Conservation (phyloP, 23 tunicate species). For the Halocynthia roretzi region DNA sequence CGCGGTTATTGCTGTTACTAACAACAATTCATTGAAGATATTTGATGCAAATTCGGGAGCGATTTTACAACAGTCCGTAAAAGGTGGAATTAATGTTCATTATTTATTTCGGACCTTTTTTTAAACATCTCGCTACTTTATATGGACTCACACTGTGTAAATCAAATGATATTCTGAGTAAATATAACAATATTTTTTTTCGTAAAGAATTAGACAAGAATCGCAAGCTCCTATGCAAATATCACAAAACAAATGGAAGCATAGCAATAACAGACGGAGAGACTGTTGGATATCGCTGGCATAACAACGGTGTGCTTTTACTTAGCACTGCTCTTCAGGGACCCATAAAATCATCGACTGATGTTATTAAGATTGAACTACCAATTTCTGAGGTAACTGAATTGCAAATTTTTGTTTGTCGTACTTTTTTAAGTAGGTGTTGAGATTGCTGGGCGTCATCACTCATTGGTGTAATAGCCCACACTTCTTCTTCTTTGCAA, state of each 20-base stretch:
- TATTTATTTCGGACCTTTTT: too few species aligned
- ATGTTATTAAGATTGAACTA: constrained; percentile 1
- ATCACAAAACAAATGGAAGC: constrained; percentile 5
- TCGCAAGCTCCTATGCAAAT: background rate
- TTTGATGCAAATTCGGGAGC: constrained; percentile 15
- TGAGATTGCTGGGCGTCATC: too few species aligned
- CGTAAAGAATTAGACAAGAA: too few species aligned
- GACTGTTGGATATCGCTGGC: constrained; percentile 8
- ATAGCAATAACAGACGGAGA: constrained; percentile 6
- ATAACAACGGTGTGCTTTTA: constrained; percentile 2
- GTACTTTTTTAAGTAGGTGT: too few species aligned
- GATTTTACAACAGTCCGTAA: background rate
- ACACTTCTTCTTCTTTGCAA: too few species aligned
- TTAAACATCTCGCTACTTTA: too few species aligned
- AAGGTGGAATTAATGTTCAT: background rate
- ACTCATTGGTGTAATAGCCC: too few species aligned
- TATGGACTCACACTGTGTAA: too few species aligned
- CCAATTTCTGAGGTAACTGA: constrained; percentile 5
- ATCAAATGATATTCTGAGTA: too few species aligned
- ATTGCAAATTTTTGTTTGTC: too few species aligned
- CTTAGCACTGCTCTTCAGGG: constrained; percentile 7
- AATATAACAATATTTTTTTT: too few species aligned
- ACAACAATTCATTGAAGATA: background rate
- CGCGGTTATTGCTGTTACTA: constrained; percentile 6
- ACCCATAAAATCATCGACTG: background rate